Base-by-base conservation (phyloP, 2,888 invertebrate genomes). In the Hydrotaea diabolus region DNA sequence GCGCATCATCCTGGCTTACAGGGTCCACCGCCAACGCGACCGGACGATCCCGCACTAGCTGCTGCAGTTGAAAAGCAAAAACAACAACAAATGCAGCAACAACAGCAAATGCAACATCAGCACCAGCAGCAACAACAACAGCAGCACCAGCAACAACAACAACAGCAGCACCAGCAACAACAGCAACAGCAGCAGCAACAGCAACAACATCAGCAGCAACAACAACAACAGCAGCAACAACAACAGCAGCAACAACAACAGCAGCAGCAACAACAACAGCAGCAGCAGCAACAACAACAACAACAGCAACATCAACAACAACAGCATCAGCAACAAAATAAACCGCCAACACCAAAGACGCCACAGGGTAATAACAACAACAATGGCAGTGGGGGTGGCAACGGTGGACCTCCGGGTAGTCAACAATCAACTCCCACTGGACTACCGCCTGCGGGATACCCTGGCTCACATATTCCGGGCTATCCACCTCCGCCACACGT, bases 401-500 rank as follows among this genome's bases (percentile, higher is more conserved):
- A 88, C 43, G 89, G 89, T 66, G 86, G 86, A 31, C 86, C 83
- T 8, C 86, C 86, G 2, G 87, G 87, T 13, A 21, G 43, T 73
- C 89, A 89, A 49, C 91, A 89, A 62, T 88, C 90, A 46, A 89
- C 90, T 9, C 90, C 92, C n/a, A 89, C 90, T 2, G 91, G 91
- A 43, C 82, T 91, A 26, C 92, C 91, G 59, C 90, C 92, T 13
- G 90, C 90, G 23, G 92, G 90, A 8, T 92, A 92, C 88, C 91
- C 91, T 0, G 92, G 90, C 43, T 84, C 90, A 0, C 92, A 91
- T 79, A 89, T 91, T 73, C 87, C 89, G 1, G 91, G 91, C 23
- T 92, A 92, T 87, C 91, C 92, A 43, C 91, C 89, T 86, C 91
- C 90, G 87, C 91, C 89, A 87, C 93, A 95, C 49, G 95, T 95